Conservation (phyloP, 1,140 invertebrate genomes). For the Matsumurasca onukii region DNA sequence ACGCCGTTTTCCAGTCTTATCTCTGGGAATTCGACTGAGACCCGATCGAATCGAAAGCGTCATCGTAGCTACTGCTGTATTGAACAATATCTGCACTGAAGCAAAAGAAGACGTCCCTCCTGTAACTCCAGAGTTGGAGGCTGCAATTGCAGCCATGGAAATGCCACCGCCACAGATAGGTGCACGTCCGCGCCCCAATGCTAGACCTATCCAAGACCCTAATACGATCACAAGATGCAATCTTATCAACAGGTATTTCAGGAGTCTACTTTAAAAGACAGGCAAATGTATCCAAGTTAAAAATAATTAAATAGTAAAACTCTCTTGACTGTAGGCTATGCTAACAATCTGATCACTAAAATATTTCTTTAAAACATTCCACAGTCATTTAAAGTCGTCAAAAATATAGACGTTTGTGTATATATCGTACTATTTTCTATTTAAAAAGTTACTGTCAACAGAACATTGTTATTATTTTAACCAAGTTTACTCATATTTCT, state of each 20-base stretch:
- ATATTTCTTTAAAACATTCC: too few species aligned
- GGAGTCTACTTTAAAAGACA: too few species aligned
- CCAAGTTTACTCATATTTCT: too few species aligned
- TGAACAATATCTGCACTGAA: not conserved
- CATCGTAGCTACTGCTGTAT: not conserved
- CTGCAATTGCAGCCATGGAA: not conserved
- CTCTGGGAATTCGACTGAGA: conserved; percentile 34
- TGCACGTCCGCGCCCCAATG: not conserved
- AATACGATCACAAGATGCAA: not conserved
- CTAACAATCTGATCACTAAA: too few species aligned
- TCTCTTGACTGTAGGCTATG: too few species aligned
- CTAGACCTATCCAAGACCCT: not conserved
- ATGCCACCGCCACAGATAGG: not conserved
- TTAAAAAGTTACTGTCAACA: too few species aligned
- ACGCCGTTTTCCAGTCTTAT: conserved; percentile 51
- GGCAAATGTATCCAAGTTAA: too few species aligned
- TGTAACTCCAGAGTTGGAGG: not conserved
- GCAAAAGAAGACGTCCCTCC: not conserved
- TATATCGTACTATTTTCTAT: too few species aligned
- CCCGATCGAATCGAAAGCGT: not conserved
- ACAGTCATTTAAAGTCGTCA: too few species aligned
- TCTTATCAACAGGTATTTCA: not conserved
- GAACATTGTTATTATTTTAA: too few species aligned
- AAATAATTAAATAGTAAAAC: too few species aligned
- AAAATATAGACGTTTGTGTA: too few species aligned